Evolutionary conservation across 2,888 invertebrate species (phyloP), one percentile per base, ranked within the genome.

Genomic region (Eupithecia centaureata): DNA sequence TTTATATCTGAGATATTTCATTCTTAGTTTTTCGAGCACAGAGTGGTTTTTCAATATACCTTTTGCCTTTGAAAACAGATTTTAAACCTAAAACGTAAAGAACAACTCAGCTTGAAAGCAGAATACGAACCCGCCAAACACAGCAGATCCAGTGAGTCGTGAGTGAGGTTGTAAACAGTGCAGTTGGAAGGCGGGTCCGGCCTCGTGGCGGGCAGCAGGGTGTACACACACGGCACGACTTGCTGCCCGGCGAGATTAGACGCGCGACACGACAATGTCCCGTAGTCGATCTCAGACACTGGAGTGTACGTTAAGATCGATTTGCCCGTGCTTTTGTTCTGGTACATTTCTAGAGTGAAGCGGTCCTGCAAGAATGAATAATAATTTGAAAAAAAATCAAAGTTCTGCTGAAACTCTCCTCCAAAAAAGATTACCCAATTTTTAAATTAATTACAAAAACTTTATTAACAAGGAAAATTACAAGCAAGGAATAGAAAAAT

Each of bases 171-270:
- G 76, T 95, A 95, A 60, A 97, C 94, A 1, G 96, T 95, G 86
- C 97, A 97, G 86, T 97, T 97, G 76, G 95, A 94, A 0, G 97
- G 96, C 1, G 96, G 94, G 79, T 97, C 96, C 0, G 97, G 97
- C 77, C 95, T 95, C 3, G 96, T 97, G 79, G 96, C 96, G 0
- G 96, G 95, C 76, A 96, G 94, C 71, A 97, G 93, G 68, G 96
- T 96, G 88, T 96, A 96, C 57, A 96, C 93, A 88, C 97, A 97
- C 12, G 97, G 96, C 70, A 95, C 94, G 61, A 91, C 87, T 85
- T 97, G 97, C 71, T 95, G 94, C 2, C 97, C 97, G 0, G 96
- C 96, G 5, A 94, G 86, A 86, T 97, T 97, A 66, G 94, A 95
- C 0, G 96, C 97, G 88, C 96, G 95, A 86, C 97, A 97, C 75